Conservation (phyloP, 2,113 vertebrate species). For the Elanus axillaris region DNA sequence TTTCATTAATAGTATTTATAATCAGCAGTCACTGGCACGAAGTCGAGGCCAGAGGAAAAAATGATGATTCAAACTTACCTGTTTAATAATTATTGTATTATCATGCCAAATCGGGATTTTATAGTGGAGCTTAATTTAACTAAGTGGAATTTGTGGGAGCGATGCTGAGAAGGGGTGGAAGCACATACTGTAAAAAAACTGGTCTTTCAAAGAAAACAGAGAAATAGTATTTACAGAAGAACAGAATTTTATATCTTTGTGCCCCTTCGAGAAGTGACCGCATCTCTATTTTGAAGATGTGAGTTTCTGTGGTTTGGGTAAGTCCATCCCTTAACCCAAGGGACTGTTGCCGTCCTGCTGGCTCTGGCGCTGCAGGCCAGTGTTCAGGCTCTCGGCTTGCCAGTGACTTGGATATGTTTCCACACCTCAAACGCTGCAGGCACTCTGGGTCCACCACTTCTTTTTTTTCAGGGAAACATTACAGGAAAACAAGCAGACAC, state of each 20-base stretch:
- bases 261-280: fast-evolving
- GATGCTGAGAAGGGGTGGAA: background rate
- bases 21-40: constrained; percentile 44
- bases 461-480: background rate
- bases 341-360: background rate
- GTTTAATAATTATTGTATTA: constrained; percentile 1
- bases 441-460: too few species aligned
- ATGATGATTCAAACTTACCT: background rate
- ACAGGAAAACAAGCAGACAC: background rate
- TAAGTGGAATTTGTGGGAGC: background rate
- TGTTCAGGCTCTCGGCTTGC: background rate
- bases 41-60: background rate
- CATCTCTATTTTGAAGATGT: background rate
- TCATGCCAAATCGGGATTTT: background rate
- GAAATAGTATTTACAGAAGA: background rate
- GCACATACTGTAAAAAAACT: background rate
- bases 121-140: background rate
- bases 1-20: constrained; percentile 56
- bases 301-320: background rate
- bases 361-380: background rate
- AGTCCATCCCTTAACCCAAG: background rate
- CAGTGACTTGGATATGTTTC: background rate
- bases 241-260: background rate
- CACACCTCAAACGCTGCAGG: background rate
- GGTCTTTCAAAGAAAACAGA: background rate